A percentile compares a stretch with the other conserved stretches of the same genome.
Evolutionary conservation across 1,140 invertebrate species (phyloP).

Genomic region (Heterodera schachtii): DNA sequence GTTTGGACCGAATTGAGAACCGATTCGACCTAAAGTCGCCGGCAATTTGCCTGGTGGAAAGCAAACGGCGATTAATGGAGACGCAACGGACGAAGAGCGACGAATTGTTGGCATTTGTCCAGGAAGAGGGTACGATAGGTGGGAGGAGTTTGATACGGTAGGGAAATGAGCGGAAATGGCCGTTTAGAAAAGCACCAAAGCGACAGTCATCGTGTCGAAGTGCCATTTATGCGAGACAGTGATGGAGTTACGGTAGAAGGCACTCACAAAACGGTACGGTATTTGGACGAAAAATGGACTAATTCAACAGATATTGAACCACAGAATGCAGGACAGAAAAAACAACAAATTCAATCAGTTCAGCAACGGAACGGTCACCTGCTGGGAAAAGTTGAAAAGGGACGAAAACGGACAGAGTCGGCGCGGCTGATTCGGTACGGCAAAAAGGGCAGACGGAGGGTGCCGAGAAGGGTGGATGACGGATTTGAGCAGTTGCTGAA

Average conservation of each 20-base stretch:
- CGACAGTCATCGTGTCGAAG: too few species aligned
- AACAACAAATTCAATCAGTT: too few species aligned
- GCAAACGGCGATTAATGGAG: conserved; percentile 23
- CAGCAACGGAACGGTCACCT: too few species aligned
- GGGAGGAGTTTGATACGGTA: neutral
- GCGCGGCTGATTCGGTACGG: neutral
- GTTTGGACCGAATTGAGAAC: conserved; percentile 35
- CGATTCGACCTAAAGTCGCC: conserved; percentile 25
- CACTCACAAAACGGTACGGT: neutral
- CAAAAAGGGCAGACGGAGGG: neutral
- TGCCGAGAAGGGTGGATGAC: neutral
- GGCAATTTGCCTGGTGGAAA: conserved; percentile 36
- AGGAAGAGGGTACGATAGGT: neutral
- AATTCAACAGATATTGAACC: too few species aligned
- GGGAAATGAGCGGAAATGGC: neutral
- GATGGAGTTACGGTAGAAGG: neutral
- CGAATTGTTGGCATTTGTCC: conserved; percentile 12
- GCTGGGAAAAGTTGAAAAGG: neutral
- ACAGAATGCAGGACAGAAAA: too few species aligned
- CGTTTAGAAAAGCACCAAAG: neutral
- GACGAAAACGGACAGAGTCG: neutral
- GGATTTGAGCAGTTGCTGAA: neutral
- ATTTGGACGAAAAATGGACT: too few species aligned
- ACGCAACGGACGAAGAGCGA: neutral
- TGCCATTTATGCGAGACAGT: neutral